These are phyloP conservation scores for Chaenodraco wilsoni DNA, from an alignment of 2,797 vertebrate genomes.

Conservation along the genomic window DNA sequence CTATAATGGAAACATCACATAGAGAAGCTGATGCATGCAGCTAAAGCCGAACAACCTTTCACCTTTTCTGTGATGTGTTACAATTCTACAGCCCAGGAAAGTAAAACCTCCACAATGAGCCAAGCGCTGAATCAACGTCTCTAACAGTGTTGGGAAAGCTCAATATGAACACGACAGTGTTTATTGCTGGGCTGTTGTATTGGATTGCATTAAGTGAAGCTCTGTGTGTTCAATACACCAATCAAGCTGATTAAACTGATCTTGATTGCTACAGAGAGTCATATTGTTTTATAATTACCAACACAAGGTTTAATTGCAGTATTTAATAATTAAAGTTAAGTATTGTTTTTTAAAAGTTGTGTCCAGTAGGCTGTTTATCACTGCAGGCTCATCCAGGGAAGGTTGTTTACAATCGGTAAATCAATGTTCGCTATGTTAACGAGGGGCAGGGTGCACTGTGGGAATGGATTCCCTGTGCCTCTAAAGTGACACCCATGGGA, in stretches of 20 bases:
- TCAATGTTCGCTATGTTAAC: constrained; percentile 75
- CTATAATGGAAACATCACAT: constrained; percentile 5
- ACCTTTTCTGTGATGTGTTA: constrained; percentile 23
- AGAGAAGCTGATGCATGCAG: constrained; percentile 19
- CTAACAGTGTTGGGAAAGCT: constrained; percentile 11
- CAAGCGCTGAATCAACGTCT: constrained; percentile 36
- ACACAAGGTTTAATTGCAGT: constrained; percentile 7
- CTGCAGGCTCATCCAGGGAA: not conserved
- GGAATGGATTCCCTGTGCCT: constrained; percentile 60
- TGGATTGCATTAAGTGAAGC: constrained; percentile 21
- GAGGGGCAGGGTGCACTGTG: constrained; percentile 56
- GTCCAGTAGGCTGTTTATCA: constrained; percentile 34
- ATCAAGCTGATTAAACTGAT: constrained; percentile 29
- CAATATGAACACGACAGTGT: constrained; percentile 19
- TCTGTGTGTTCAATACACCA: not conserved
- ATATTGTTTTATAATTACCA: constrained; percentile 5
- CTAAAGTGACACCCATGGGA: constrained; percentile 59
- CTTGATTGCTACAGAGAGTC: not conserved
- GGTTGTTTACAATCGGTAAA: constrained; percentile 46
- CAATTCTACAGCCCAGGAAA: not conserved
- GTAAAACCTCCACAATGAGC: constrained; percentile 8
- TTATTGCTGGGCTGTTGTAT: constrained; percentile 7
- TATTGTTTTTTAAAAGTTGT: constrained; percentile 9
- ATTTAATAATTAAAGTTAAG: constrained; percentile 5
- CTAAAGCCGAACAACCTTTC: constrained; percentile 21